A percentile compares a stretch with the other conserved stretches of the same genome.
phyloP scores from a whole-genome alignment of 2,888 invertebrate species.

The Heliconius aoede region DNA sequence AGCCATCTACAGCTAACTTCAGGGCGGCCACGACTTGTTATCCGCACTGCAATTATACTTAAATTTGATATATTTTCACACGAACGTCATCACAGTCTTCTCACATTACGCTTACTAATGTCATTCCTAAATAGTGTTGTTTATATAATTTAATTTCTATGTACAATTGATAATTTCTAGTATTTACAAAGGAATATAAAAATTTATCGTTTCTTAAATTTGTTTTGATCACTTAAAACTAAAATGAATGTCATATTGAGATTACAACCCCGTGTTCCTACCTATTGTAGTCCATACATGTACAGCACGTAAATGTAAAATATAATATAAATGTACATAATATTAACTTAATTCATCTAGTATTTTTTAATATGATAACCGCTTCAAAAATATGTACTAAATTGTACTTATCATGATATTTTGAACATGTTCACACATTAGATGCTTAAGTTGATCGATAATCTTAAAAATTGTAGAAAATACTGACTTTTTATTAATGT shows the following conservation, averaged over 20 bases:
- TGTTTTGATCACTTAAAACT: conserved; percentile 1
- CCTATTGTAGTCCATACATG: not conserved
- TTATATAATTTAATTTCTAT: conserved; percentile 37
- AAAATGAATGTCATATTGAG: conserved; percentile 13
- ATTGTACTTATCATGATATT: conserved; percentile 20
- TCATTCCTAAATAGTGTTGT: conserved; percentile 39
- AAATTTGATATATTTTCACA: conserved; percentile 35
- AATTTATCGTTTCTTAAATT: conserved; percentile 9
- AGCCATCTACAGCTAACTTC: too few relatives aligned
- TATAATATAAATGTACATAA: conserved; percentile 1
- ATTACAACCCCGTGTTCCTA: not conserved
- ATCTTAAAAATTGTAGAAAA: conserved; percentile 7
- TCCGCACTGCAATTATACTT: not conserved
- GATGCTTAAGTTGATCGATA: conserved; percentile 3
- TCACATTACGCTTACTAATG: conserved; percentile 68
- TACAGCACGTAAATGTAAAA: not conserved
- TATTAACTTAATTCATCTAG: conserved; percentile 16
- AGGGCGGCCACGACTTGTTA: too few relatives aligned
- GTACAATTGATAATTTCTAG: conserved; percentile 40
- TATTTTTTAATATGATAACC: conserved; percentile 8
- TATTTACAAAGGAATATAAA: conserved; percentile 16
- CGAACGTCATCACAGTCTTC: conserved; percentile 79
- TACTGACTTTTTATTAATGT: conserved; percentile 7
- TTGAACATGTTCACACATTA: conserved; percentile 24
- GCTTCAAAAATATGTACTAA: not conserved